Conservation (phyloP, 1,140 invertebrate genomes). For the Meloidogyne floridensis region DNA sequence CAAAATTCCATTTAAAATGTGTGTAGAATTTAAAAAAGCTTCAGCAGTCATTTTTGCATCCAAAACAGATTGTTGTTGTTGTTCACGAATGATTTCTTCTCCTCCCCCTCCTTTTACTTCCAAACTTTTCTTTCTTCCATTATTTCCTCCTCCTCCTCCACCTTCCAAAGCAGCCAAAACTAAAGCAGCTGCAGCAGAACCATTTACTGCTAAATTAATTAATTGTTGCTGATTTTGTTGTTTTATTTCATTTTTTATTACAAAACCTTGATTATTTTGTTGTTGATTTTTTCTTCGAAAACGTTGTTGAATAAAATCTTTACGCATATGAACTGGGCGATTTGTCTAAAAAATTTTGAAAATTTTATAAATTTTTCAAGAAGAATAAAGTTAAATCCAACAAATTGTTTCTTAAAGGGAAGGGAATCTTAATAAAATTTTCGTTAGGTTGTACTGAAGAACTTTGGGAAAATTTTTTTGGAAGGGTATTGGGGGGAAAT, state of each 20-base stretch:
- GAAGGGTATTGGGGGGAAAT: too few species aligned
- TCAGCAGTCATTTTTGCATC: background rate
- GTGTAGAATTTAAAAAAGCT: conserved; percentile 18
- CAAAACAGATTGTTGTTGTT: conserved; percentile 5
- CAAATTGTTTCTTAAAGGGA: too few species aligned
- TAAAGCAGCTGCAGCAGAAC: conserved; percentile 19
- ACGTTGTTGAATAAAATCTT: conserved; percentile 61
- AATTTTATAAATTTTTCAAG: background rate
- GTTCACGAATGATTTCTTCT: background rate
- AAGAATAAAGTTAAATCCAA: background rate
- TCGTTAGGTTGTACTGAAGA: too few species aligned
- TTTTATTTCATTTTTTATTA: background rate
- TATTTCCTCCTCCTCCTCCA: background rate
- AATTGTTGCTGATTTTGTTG: background rate
- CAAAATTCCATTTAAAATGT: conserved; percentile 27
- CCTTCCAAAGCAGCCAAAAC: conserved; percentile 20
- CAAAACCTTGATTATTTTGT: conserved; percentile 11
- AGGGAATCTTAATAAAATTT: too few species aligned
- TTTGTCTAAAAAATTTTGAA: conserved; percentile 51
- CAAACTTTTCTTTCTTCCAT: background rate
- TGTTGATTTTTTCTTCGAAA: conserved; percentile 55
- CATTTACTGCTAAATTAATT: conserved; percentile 7
- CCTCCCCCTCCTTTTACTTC: background rate
- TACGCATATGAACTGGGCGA: conserved; percentile 62
- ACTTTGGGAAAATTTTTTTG: too few species aligned